Evolutionary conservation across 2,113 vertebrate genomes (phyloP).

Genomic region (Pithys albifrons): DNA sequence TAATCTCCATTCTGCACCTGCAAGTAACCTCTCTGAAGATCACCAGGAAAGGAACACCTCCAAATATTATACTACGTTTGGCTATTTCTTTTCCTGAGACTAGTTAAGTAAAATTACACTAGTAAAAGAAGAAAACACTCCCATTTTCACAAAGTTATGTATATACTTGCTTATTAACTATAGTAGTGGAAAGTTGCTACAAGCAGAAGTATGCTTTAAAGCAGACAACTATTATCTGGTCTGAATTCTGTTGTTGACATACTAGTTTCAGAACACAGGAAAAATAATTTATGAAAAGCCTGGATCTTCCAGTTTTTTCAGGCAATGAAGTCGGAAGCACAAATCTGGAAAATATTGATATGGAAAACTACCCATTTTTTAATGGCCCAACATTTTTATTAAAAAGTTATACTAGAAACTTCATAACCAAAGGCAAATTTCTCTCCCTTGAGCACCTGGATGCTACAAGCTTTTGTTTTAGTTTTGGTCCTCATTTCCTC

Average conservation of each 20-base stretch:
- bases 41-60: not conserved
- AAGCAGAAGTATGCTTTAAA: not conserved
- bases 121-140: not conserved
- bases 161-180: not conserved
- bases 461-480: not conserved
- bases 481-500: slow-evolving; percentile 18
- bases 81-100: not conserved
- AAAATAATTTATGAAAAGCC: not conserved
- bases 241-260: not conserved
- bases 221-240: not conserved
- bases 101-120: not conserved
- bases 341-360: not conserved
- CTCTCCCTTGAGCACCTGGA: not conserved
- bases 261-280: not conserved
- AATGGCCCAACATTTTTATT: not conserved
- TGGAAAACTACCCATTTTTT: not conserved
- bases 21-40: not conserved
- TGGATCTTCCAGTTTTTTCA: not conserved
- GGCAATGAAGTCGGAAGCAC: not conserved
- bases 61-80: not conserved
- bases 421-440: not conserved
- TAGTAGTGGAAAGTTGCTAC: not conserved
- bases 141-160: not conserved
- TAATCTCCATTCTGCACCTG: not conserved
- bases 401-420: not conserved